A percentile compares a stretch with the other conserved stretches of the same genome.
Evolutionary conservation across 2,113 vertebrate species (phyloP).

Genomic region (Dryoscopus gambensis): DNA sequence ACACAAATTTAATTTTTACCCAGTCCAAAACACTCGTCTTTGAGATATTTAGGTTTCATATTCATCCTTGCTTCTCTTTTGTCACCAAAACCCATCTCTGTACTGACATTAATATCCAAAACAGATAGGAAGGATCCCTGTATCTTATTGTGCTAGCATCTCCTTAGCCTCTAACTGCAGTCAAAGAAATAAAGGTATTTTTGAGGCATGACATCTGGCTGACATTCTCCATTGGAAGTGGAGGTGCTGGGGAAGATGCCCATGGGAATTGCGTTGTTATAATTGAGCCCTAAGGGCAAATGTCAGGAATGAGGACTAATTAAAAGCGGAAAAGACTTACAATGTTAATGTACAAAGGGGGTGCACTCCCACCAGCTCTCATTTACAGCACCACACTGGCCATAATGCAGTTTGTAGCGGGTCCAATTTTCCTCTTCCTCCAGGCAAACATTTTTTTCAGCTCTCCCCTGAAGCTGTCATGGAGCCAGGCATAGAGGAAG

Average conservation of each 20-base stretch:
- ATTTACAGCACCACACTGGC: slow-evolving; percentile 76
- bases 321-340: slow-evolving; percentile 18
- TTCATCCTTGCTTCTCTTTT: not conserved
- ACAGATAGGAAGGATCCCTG: not conserved
- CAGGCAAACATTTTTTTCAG: slow-evolving; percentile 80
- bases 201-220: not conserved
- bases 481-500: slow-evolving; percentile 86
- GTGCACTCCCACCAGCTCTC: not conserved
- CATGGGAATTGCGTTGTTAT: not conserved
- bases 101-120: not conserved
- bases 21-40: not conserved
- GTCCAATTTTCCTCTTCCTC: slow-evolving; percentile 69
- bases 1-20: not conserved
- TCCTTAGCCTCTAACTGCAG: not conserved
- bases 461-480: slow-evolving; percentile 81
- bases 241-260: not conserved
- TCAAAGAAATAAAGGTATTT: not conserved
- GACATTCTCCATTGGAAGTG: not conserved
- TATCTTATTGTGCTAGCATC: not conserved
- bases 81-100: not conserved
- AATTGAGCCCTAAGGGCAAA: not conserved
- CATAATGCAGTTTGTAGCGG: slow-evolving; percentile 72
- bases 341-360: not conserved
- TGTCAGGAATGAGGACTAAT: not conserved
- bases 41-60: not conserved